phyloP scores from a whole-genome alignment of 2,797 vertebrate species.

The Sparus aurata region DNA sequence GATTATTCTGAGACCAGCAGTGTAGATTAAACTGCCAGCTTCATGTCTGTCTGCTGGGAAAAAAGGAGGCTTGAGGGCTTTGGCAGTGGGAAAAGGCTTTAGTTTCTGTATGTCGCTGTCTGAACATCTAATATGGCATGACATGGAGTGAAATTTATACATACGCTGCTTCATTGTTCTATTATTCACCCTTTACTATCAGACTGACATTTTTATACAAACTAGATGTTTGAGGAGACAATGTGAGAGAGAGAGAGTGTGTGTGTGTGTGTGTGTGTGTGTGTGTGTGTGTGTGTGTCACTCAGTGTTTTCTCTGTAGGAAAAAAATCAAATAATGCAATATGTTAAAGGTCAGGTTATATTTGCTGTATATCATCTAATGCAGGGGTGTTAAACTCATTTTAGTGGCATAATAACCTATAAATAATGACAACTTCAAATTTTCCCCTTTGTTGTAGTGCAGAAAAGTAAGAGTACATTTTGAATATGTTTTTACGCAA shows the following conservation, averaged over 20 bases:
- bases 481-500: no score
- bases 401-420: no score
- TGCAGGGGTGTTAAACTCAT: no score
- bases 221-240: constrained; percentile 11
- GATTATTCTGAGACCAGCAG: constrained; percentile 59
- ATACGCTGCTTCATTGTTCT: constrained; percentile 52
- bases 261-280: not conserved
- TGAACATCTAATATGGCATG: constrained; percentile 46
- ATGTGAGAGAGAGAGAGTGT: not conserved
- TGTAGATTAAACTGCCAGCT: constrained; percentile 58
- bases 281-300: not conserved
- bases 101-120: constrained; percentile 41
- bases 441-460: no score
- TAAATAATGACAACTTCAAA: no score
- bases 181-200: constrained; percentile 30
- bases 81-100: constrained; percentile 39
- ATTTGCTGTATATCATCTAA: not conserved
- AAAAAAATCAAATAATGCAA: not conserved
- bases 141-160: constrained; percentile 64
- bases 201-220: constrained; percentile 35
- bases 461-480: no score
- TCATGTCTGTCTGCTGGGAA: constrained; percentile 50
- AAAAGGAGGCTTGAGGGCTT: constrained; percentile 49
- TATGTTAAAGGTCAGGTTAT: not conserved
- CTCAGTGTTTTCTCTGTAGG: not conserved